Percentiles rank a stretch among this genome's conserved stretches.
Evolutionary conservation across 2,113 vertebrate species (phyloP).

Genomic region (Nycticryphes semicollaris): DNA sequence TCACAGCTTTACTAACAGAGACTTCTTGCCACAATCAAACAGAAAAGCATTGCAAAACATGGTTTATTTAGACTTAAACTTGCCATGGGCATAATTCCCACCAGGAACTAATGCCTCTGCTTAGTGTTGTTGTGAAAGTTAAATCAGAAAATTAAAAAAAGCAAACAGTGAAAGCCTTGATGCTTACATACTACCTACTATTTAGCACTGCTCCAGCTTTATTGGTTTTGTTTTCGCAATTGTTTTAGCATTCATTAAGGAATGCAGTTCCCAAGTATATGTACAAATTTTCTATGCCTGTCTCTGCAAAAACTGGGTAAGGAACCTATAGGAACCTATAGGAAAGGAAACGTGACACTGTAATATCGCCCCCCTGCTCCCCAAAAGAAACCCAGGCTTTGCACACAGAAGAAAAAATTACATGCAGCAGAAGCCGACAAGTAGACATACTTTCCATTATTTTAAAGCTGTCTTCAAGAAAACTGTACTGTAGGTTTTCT

Average conservation of each 20-base stretch:
- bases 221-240: not conserved
- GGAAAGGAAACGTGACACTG: not conserved
- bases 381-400: not conserved
- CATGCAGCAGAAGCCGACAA: not conserved
- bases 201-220: not conserved
- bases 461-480: not conserved
- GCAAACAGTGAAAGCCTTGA: not conserved
- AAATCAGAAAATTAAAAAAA: not conserved
- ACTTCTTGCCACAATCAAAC: not conserved
- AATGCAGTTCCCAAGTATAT: not conserved
- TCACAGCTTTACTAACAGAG: not conserved
- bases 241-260: not conserved
- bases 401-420: not conserved
- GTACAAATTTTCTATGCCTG: not conserved
- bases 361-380: not conserved
- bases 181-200: not conserved
- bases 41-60: not conserved
- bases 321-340: not conserved
- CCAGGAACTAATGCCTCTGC: not conserved
- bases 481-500: not conserved
- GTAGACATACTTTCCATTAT: not conserved
- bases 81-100: not conserved
- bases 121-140: not conserved
- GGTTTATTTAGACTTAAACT: not conserved
- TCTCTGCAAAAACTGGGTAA: not conserved